These are phyloP conservation scores for Epinephelus lanceolatus DNA, from an alignment of 2,113 vertebrate species.

Conservation along the genomic window DNA sequence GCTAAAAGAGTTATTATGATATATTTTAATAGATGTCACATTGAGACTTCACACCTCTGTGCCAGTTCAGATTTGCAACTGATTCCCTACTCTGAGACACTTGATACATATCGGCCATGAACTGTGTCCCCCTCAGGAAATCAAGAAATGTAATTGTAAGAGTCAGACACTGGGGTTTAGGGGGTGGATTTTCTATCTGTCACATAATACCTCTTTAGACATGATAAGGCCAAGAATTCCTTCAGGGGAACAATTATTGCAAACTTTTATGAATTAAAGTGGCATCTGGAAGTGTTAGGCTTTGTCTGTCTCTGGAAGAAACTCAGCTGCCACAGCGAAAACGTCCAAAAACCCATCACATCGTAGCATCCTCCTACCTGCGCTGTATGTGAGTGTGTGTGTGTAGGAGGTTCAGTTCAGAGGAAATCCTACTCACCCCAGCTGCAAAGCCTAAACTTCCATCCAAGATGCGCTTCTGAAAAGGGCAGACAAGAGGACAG, in stretches of 20 bases:
- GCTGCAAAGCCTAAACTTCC: constrained; percentile 98
- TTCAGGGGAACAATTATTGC: constrained; percentile 2
- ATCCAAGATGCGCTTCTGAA: constrained; percentile 93
- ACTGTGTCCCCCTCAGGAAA: constrained; percentile 24
- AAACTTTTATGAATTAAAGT: constrained; percentile 22
- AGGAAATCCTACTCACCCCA: constrained; percentile 90
- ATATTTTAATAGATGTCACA: not conserved
- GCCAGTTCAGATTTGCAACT: constrained; percentile 1
- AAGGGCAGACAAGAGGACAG: constrained; percentile 42
- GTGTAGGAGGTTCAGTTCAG: not conserved
- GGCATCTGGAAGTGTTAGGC: constrained; percentile 13
- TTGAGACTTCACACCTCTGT: not conserved
- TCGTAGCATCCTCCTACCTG: not conserved
- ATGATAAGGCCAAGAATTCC: constrained; percentile 33
- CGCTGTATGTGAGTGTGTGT: not conserved
- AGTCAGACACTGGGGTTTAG: constrained; percentile 3
- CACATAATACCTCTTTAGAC: constrained; percentile 32
- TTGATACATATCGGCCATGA: constrained; percentile 14
- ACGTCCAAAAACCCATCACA: not conserved
- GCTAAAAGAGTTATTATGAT: not conserved
- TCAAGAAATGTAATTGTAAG: constrained; percentile 9
- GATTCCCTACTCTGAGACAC: not conserved
- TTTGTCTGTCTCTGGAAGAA: not conserved
- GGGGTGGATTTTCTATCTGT: constrained; percentile 10
- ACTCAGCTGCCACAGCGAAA: not conserved